These are phyloP conservation scores for Drosophila percnosoma DNA, from an alignment of 2,888 invertebrate genomes.

Conservation along the genomic window DNA sequence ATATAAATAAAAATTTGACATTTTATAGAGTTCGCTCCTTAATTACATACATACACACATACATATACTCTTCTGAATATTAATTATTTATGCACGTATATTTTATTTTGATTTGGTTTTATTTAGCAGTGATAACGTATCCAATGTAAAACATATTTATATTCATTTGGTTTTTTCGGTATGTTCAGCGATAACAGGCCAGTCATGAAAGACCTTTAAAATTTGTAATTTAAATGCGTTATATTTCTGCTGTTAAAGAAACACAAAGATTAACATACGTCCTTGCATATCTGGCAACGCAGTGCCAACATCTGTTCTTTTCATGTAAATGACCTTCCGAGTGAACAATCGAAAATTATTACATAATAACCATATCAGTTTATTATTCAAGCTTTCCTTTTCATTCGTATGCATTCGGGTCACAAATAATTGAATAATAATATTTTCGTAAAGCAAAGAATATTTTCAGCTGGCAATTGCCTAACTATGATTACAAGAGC, in stretches of 20 bases:
- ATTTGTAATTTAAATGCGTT: constrained; percentile 5
- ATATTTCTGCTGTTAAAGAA: not conserved
- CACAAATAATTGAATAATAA: not conserved
- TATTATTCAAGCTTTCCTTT: constrained; percentile 18
- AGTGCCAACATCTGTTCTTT: not conserved
- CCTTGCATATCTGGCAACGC: constrained; percentile 8
- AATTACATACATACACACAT: not conserved
- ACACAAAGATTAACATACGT: not conserved
- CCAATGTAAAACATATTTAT: not conserved
- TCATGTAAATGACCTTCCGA: not conserved
- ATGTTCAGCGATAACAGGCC: constrained; percentile 12
- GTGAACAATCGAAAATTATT: not conserved
- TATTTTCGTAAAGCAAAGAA: not conserved
- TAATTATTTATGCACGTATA: constrained; percentile 24
- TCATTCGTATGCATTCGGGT: constrained; percentile 21
- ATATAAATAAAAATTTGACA: constrained; percentile 42
- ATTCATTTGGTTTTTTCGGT: constrained; percentile 1
- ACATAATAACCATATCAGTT: constrained; percentile 8
- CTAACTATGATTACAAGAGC: not conserved
- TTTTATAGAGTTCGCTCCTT: constrained; percentile 34
- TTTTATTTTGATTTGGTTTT: constrained; percentile 22
- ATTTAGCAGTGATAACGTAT: constrained; percentile 5
- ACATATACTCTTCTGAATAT: not conserved
- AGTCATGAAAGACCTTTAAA: constrained; percentile 7
- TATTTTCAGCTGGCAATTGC: not conserved